A percentile compares a stretch with the other conserved stretches of the same genome.
Evolutionary conservation across 2,888 invertebrate genomes (phyloP).

Genomic region (Patella pellucida): DNA sequence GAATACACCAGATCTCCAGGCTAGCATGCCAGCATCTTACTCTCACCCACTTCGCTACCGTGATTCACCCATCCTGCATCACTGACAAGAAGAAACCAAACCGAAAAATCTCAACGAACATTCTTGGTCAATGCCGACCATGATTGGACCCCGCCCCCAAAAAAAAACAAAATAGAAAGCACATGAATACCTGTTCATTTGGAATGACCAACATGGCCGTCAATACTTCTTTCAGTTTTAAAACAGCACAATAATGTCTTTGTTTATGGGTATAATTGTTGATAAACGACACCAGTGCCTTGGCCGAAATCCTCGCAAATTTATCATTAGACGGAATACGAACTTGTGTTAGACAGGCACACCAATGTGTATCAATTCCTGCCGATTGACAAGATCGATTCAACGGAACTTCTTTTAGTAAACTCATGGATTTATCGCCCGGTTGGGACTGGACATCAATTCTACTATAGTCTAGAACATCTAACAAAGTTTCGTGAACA

Average conservation of each 20-base stretch:
- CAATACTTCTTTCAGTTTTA: slow-evolving; percentile 38
- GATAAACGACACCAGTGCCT: slow-evolving; percentile 43
- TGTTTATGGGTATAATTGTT: slow-evolving; percentile 42
- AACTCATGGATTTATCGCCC: slow-evolving; percentile 51
- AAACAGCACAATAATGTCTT: slow-evolving; percentile 41
- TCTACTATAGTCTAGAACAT: slow-evolving; percentile 59
- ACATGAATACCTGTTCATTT: slow-evolving; percentile 51
- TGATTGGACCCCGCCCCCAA: too few species aligned
- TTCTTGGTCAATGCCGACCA: too few species aligned
- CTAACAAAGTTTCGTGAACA: slow-evolving; percentile 59
- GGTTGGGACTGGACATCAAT: slow-evolving; percentile 10
- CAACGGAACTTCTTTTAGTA: slow-evolving; percentile 53
- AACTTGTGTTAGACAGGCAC: slow-evolving; percentile 58
- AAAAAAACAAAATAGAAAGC: too few species aligned
- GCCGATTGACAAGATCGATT: slow-evolving; percentile 60
- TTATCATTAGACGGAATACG: slow-evolving; percentile 40
- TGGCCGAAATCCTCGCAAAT: slow-evolving; percentile 44
- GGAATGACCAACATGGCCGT: slow-evolving; percentile 49
- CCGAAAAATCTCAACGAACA: too few species aligned
- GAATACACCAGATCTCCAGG: too few species aligned
- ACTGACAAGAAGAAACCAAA: too few species aligned
- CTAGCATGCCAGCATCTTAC: too few species aligned
- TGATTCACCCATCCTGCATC: too few species aligned
- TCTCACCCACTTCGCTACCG: too few species aligned
- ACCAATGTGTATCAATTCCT: slow-evolving; percentile 63